phyloP scores from a whole-genome alignment of 2,888 invertebrate species.

The Corbicula japonica region DNA sequence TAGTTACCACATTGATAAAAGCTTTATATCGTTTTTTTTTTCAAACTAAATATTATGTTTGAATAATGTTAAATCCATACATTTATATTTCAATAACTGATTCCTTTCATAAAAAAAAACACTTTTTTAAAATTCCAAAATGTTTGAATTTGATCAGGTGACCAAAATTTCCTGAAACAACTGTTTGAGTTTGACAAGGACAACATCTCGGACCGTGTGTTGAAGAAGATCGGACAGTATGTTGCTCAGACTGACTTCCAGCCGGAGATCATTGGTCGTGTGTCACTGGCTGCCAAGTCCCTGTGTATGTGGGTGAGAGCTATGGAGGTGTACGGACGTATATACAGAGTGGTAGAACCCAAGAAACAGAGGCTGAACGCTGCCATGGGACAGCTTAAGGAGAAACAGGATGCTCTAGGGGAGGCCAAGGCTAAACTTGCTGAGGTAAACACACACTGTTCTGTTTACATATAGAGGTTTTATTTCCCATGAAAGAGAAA shows the following conservation, averaged over 20 bases:
- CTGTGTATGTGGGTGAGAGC: constrained; percentile 95
- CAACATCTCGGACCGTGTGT: constrained; percentile 93
- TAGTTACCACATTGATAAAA: too few species aligned
- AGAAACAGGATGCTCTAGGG: constrained; percentile 93
- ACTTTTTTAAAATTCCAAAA: too few species aligned
- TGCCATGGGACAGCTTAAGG: constrained; percentile 91
- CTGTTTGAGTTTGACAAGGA: constrained; percentile 95
- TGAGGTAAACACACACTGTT: constrained; percentile 87
- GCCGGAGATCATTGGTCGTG: constrained; percentile 94
- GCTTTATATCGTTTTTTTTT: too few species aligned
- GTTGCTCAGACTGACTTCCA: constrained; percentile 94
- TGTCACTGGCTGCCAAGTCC: constrained; percentile 95
- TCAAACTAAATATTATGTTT: too few species aligned
- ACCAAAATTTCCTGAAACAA: constrained; percentile 87
- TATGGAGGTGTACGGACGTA: constrained; percentile 96
- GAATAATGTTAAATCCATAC: too few species aligned
- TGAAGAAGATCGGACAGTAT: constrained; percentile 93
- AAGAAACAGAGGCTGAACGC: constrained; percentile 94
- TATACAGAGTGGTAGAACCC: constrained; percentile 93
- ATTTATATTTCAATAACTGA: too few species aligned
- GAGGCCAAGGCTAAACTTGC: constrained; percentile 93
- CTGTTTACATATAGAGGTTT: background rate
- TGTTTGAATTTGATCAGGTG: constrained; percentile 76
- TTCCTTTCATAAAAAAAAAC: too few species aligned
- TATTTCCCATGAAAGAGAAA: too few species aligned